Conservation (phyloP, 1,140 invertebrate genomes). For the Pectinophora gossypiella region DNA sequence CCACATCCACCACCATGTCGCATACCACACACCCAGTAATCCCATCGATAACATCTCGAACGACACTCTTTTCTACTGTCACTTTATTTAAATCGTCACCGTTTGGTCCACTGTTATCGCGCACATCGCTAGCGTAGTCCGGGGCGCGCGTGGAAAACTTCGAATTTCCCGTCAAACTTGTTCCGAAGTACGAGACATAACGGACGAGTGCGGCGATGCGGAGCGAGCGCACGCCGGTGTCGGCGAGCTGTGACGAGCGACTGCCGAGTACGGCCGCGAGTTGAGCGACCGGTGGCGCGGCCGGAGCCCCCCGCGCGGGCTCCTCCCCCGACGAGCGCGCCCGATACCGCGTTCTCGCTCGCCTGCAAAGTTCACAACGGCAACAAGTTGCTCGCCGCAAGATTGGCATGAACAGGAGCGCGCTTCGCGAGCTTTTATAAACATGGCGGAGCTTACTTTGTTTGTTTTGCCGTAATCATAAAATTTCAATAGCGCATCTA, state of each 20-base stretch:
- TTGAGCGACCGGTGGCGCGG: slow-evolving; percentile 54
- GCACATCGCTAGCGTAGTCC: slow-evolving; percentile 60
- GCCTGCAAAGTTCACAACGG: slow-evolving; percentile 63
- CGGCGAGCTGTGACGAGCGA: slow-evolving; percentile 43
- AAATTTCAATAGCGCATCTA: slow-evolving; percentile 52
- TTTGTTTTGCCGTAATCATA: slow-evolving; percentile 67
- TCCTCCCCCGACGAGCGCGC: slow-evolving; percentile 60
- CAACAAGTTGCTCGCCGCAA: slow-evolving; percentile 70
- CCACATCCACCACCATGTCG: slow-evolving; percentile 52
- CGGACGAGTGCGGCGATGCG: slow-evolving; percentile 36
- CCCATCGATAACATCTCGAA: slow-evolving; percentile 63
- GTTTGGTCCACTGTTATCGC: slow-evolving; percentile 44
- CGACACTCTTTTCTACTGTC: slow-evolving; percentile 54
- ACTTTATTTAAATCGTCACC: slow-evolving; percentile 63
- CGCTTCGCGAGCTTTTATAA: slow-evolving; percentile 71
- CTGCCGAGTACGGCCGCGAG: slow-evolving; percentile 52
- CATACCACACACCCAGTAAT: slow-evolving; percentile 59
- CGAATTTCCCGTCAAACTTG: slow-evolving; percentile 74
- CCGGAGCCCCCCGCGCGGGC: slow-evolving; percentile 61
- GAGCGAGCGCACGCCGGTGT: slow-evolving; percentile 29
- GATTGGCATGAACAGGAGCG: slow-evolving; percentile 74
- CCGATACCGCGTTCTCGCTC: slow-evolving; percentile 46
- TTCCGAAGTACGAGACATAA: slow-evolving; percentile 69
- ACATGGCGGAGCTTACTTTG: slow-evolving; percentile 66
- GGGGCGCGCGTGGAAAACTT: slow-evolving; percentile 60